A percentile compares a stretch with the other conserved stretches of the same genome.
These are phyloP conservation scores for Leucophenga varia DNA, from an alignment of 1,140 invertebrate genomes.

Conservation along the genomic window DNA sequence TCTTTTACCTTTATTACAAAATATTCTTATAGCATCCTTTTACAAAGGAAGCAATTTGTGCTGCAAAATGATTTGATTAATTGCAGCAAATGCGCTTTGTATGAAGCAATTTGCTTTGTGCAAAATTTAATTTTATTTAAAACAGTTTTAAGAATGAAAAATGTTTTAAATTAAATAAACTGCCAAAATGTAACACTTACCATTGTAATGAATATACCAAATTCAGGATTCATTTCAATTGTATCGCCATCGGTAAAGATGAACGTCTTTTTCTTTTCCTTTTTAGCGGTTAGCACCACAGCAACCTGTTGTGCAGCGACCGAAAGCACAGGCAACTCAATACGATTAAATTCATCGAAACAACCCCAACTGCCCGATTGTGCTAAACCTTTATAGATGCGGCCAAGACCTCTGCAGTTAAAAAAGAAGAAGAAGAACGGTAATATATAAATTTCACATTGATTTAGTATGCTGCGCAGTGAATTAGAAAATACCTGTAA, in stretches of 20 bases:
- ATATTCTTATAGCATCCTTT: too few relatives aligned
- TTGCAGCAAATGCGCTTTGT: too few relatives aligned
- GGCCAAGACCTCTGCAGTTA: conserved; percentile 72
- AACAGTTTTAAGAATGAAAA: too few relatives aligned
- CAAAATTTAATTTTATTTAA: too few relatives aligned
- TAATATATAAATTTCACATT: too few relatives aligned
- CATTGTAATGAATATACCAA: conserved; percentile 98
- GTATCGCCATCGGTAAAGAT: conserved; percentile 93
- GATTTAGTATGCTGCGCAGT: conserved; percentile 2
- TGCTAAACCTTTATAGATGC: conserved; percentile 87
- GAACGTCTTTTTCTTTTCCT: conserved; percentile 88
- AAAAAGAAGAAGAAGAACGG: conserved; percentile 2
- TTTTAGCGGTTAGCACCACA: conserved; percentile 86
- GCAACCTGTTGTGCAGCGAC: conserved; percentile 97
- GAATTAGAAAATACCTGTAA: conserved; percentile 68
- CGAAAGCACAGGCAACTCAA: conserved; percentile 91
- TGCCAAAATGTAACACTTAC: conserved; percentile 58
- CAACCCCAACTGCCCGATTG: conserved; percentile 94
- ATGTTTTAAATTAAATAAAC: too few relatives aligned
- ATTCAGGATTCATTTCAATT: conserved; percentile 91
- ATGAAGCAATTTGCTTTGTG: too few relatives aligned
- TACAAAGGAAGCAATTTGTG: too few relatives aligned
- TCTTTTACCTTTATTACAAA: too few relatives aligned
- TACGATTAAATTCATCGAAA: conserved; percentile 86
- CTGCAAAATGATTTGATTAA: too few relatives aligned